Evolutionary conservation across 2,113 vertebrate species (phyloP).

Genomic region (Tylochromis polylepis): DNA sequence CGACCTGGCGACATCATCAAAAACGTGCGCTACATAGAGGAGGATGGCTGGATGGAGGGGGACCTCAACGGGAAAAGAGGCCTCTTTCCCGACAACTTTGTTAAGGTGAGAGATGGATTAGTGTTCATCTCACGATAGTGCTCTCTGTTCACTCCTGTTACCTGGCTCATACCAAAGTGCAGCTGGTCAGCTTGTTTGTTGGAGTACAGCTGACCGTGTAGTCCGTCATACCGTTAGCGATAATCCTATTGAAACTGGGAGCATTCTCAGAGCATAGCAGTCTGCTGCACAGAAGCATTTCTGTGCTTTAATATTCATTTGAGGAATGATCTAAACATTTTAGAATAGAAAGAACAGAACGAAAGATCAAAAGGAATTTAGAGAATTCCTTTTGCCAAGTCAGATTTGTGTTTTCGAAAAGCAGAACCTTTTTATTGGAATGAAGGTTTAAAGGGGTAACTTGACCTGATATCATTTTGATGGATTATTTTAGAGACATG

Average conservation of each 20-base stretch:
- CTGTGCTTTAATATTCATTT: not conserved
- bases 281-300: not conserved
- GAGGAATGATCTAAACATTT: not conserved
- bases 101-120: constrained; percentile 73
- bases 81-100: constrained; percentile 97
- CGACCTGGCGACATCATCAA: constrained; percentile 87
- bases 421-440: not conserved
- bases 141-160: not conserved
- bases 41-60: constrained; percentile 97
- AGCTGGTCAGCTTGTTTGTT: not conserved
- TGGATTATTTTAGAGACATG: not conserved
- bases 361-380: not conserved
- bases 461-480: not conserved
- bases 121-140: not conserved
- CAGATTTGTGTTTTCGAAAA: not conserved
- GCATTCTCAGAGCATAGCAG: not conserved
- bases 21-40: constrained; percentile 86
- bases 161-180: not conserved
- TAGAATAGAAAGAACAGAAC: not conserved
- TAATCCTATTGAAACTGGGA: not conserved
- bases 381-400: not conserved
- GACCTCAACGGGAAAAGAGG: constrained; percentile 88
- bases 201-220: not conserved
- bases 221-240: not conserved
- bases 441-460: not conserved